Percentiles rank a stretch among this genome's conserved stretches.
Evolutionary conservation across 1,140 invertebrate genomes (phyloP).

Genomic region (Apocrypta bakeri): DNA sequence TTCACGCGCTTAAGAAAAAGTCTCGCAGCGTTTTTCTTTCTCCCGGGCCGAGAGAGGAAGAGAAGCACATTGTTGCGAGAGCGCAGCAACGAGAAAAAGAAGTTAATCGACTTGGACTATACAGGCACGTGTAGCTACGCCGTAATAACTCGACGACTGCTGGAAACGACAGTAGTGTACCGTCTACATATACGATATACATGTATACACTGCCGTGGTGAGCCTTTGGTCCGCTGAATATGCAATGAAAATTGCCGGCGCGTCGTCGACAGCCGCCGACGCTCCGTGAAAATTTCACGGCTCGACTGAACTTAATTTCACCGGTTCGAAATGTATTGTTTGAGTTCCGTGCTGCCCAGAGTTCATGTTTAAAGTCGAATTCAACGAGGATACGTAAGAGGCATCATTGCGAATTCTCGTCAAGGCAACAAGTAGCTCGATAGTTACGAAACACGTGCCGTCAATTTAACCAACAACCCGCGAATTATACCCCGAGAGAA

Average conservation of each 20-base stretch:
- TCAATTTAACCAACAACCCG: too few species aligned
- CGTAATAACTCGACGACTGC: slow-evolving; percentile 62
- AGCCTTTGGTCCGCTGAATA: slow-evolving; percentile 58
- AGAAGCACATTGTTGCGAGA: neutral
- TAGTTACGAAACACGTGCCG: too few species aligned
- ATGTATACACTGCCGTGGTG: neutral
- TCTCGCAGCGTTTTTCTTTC: neutral
- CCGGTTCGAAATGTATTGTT: neutral
- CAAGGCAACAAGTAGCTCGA: too few species aligned
- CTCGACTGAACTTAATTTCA: neutral
- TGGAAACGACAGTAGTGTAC: slow-evolving; percentile 56
- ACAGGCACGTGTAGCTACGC: slow-evolving; percentile 47
- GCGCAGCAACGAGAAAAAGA: slow-evolving; percentile 53
- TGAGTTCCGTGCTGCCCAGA: too few species aligned
- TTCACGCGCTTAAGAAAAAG: slow-evolving; percentile 5
- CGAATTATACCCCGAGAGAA: neutral
- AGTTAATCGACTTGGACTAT: slow-evolving; percentile 56
- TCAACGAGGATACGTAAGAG: too few species aligned
- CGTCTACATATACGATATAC: slow-evolving; percentile 36
- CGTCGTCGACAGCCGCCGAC: slow-evolving; percentile 5
- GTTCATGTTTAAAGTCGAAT: too few species aligned
- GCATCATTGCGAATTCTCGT: too few species aligned
- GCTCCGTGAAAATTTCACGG: slow-evolving; percentile 28
- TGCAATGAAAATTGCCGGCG: slow-evolving; percentile 59
- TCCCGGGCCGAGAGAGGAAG: neutral